These are phyloP conservation scores for Colinus virginianus DNA, from an alignment of 2,113 vertebrate genomes.

Conservation along the genomic window DNA sequence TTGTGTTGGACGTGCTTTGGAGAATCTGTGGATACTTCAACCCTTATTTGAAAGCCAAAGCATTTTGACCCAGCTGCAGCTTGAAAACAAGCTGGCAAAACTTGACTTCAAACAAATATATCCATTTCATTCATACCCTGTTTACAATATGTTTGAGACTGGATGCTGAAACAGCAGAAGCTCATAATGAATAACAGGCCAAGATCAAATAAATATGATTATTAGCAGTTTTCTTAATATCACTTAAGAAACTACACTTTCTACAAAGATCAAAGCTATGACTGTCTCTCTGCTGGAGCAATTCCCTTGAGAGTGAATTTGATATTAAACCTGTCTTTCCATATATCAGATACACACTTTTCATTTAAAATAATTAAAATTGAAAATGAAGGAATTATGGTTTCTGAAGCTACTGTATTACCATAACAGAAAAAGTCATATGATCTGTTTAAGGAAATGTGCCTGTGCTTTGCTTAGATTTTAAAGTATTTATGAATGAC, in stretches of 20 bases:
- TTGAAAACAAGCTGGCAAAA: constrained; percentile 62
- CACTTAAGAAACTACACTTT: neutral
- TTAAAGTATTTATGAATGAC: neutral
- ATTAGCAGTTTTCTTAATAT: neutral
- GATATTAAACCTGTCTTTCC: constrained; percentile 37
- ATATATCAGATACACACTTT: constrained; percentile 33
- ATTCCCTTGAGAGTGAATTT: constrained; percentile 12
- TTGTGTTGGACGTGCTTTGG: constrained; percentile 65
- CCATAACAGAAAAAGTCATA: neutral
- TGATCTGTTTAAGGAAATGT: neutral
- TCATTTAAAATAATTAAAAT: constrained; percentile 10
- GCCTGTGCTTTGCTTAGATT: neutral
- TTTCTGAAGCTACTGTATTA: too few species aligned
- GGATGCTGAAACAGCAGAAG: neutral
- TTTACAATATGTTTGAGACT: constrained; percentile 58
- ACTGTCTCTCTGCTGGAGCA: neutral
- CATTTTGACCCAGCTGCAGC: constrained; percentile 71
- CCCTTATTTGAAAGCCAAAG: constrained; percentile 68
- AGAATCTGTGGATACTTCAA: constrained; percentile 71
- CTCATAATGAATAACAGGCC: neutral
- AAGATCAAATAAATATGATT: constrained; percentile 8
- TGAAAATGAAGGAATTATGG: neutral
- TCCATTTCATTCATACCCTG: constrained; percentile 38
- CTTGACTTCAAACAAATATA: constrained; percentile 52
- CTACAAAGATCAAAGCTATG: neutral